phyloP scores from a whole-genome alignment of 2,888 invertebrate genomes.

The Altica lythri region DNA sequence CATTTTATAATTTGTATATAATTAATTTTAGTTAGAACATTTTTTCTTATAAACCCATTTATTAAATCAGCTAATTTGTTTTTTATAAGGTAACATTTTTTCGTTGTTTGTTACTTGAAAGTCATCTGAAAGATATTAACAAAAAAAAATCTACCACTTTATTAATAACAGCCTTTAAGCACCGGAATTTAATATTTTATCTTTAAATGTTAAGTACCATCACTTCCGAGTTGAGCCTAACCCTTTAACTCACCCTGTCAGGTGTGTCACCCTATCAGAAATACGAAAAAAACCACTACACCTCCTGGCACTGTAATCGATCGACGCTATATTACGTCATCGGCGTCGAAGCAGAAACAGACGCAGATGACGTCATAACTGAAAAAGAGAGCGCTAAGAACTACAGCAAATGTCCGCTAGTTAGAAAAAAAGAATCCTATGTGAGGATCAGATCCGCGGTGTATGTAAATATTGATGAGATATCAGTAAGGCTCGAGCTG shows the following conservation, averaged over 20 bases:
- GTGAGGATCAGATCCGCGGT: not conserved
- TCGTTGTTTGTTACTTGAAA: too few species aligned
- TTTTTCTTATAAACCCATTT: too few species aligned
- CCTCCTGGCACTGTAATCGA: constrained; percentile 24
- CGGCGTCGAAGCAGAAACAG: constrained; percentile 13
- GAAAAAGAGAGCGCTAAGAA: constrained; percentile 1
- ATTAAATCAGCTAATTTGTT: too few species aligned
- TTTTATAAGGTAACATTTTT: too few species aligned
- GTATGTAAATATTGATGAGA: not conserved
- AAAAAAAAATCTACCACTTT: too few species aligned
- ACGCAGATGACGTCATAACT: constrained; percentile 23
- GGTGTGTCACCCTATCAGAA: constrained; percentile 1
- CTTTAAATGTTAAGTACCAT: not conserved
- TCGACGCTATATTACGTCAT: constrained; percentile 26
- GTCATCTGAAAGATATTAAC: too few species aligned
- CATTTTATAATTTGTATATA: too few species aligned
- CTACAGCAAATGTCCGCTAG: constrained; percentile 11
- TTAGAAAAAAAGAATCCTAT: not conserved
- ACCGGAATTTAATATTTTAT: constrained; percentile 1
- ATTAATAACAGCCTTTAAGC: too few species aligned
- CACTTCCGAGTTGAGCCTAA: not conserved
- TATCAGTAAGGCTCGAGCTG: not conserved
- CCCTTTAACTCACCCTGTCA: constrained; percentile 4
- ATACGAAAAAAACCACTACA: too few species aligned
- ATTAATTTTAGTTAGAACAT: too few species aligned